phyloP scores from a whole-genome alignment of 2,797 vertebrate species.

The Coracias cyanogaster region DNA sequence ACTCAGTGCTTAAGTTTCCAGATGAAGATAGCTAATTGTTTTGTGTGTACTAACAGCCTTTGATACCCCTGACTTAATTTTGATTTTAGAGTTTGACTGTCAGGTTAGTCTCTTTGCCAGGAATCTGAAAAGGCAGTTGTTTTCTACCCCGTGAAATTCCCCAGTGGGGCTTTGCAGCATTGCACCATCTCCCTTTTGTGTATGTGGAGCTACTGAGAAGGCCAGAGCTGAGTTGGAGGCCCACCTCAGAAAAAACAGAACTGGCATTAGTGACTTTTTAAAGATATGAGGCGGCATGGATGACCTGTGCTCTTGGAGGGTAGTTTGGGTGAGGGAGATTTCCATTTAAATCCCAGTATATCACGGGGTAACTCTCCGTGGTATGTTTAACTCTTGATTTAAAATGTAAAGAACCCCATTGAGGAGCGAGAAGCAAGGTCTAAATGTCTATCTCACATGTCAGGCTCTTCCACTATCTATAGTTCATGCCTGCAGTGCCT shows the following conservation, averaged over 20 bases:
- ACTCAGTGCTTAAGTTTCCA: background rate
- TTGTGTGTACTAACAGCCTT: background rate
- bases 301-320: background rate
- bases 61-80: background rate
- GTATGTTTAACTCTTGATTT: background rate
- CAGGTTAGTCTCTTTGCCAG: background rate
- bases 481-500: background rate
- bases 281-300: background rate
- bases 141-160: background rate
- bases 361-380: background rate
- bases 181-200: background rate
- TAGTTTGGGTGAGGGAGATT: background rate
- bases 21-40: background rate
- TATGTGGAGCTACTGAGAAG: accelerated
- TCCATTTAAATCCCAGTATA: background rate
- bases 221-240: background rate
- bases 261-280: background rate
- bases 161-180: background rate
- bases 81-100: background rate
- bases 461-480: background rate
- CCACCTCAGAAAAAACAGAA: background rate
- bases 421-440: background rate
- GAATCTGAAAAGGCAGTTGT: background rate
- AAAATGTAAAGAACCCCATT: background rate
- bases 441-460: background rate